Percentiles rank a stretch among this genome's conserved stretches.
phyloP scores from a whole-genome alignment of 1,140 invertebrate species.

The Apis dorsata region DNA sequence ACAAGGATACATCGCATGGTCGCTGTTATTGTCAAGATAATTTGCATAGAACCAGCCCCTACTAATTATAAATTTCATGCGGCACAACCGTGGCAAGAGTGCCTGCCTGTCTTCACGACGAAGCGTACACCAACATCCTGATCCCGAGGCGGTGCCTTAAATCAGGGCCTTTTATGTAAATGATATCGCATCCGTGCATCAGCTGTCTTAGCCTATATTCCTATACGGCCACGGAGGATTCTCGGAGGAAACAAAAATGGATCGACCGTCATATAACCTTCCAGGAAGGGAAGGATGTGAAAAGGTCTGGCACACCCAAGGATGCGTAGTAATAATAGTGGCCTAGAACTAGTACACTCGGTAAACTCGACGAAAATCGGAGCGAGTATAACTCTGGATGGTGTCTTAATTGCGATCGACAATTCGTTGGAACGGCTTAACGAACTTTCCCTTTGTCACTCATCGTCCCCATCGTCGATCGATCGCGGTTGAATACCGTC shows the following conservation, averaged over 20 bases:
- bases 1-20: constrained; percentile 9
- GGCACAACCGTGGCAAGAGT: constrained; percentile 38
- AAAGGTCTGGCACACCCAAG: not conserved
- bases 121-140: constrained; percentile 41
- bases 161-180: constrained; percentile 58
- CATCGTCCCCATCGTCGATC: constrained; percentile 46
- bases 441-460: constrained; percentile 62
- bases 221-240: constrained; percentile 28
- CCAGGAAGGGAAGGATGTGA: not conserved
- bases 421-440: constrained; percentile 60
- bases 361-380: not conserved
- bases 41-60: constrained; percentile 59
- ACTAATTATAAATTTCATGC: constrained; percentile 63
- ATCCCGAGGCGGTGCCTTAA: constrained; percentile 11
- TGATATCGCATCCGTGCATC: constrained; percentile 48
- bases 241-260: constrained; percentile 33
- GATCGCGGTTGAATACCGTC: constrained; percentile 49
- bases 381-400: not conserved
- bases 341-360: not conserved
- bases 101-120: constrained; percentile 33
- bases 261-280: not conserved
- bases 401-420: constrained; percentile 59
- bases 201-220: constrained; percentile 59
- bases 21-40: constrained; percentile 47
- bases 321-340: constrained; percentile 6